Conservation (phyloP, 2,113 vertebrate species). For the Scartelaos histophorus region DNA sequence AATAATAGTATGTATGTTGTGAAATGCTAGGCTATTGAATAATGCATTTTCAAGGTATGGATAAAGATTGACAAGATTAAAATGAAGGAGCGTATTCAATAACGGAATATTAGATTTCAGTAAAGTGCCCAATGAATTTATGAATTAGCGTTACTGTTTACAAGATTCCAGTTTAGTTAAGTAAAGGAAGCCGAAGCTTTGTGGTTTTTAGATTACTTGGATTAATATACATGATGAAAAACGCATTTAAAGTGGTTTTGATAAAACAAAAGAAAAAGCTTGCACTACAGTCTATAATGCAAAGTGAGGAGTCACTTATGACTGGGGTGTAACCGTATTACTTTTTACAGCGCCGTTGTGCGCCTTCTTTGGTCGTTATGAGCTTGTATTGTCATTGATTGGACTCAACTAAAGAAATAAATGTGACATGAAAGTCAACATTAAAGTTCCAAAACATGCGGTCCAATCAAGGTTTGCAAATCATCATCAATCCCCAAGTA, state of each 20-base stretch:
- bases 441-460: neutral
- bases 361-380: constrained; percentile 55
- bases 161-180: constrained; percentile 15
- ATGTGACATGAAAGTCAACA: neutral
- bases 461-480: constrained; percentile 7
- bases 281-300: constrained; percentile 23
- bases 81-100: neutral
- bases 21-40: neutral
- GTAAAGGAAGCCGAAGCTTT: constrained; percentile 36
- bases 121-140: neutral
- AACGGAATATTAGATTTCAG: neutral
- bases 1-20: neutral
- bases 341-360: constrained; percentile 65
- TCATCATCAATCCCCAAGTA: constrained; percentile 35
- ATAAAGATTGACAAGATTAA: neutral
- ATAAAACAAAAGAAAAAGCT: neutral
- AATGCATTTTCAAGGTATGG: neutral
- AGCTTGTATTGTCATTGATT: constrained; percentile 64
- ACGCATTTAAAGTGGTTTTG: constrained; percentile 12
- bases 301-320: constrained; percentile 38
- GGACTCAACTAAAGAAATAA: constrained; percentile 43
- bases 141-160: constrained; percentile 8
- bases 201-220: constrained; percentile 5
- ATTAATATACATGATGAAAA: neutral
- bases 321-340: constrained; percentile 66